Percentiles rank a stretch among this genome's conserved stretches.
phyloP scores from a whole-genome alignment of 2,888 invertebrate genomes.

The Allygus modestus region DNA sequence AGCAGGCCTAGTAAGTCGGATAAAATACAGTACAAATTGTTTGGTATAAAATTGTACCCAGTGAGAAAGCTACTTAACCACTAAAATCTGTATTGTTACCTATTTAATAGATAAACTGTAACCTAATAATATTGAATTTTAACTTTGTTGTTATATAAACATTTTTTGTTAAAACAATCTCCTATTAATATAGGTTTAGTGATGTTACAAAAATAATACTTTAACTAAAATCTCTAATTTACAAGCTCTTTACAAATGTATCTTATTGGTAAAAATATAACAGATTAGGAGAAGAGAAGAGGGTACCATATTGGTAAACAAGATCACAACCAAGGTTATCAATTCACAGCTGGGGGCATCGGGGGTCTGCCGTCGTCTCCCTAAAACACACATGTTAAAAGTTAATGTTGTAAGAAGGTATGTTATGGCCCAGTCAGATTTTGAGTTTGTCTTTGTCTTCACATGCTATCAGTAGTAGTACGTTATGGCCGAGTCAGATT shows the following conservation, averaged over 20 bases:
- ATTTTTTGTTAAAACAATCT: too few relatives aligned
- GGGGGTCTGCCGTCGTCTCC: constrained; percentile 65
- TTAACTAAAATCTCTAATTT: constrained; percentile 10
- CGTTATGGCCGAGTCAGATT: too few relatives aligned
- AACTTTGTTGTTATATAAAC: too few relatives aligned
- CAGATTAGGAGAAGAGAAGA: constrained; percentile 2
- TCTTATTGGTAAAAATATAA: background rate
- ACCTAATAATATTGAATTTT: too few relatives aligned
- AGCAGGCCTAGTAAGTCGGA: too few relatives aligned
- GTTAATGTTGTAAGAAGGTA: background rate
- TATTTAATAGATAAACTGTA: too few relatives aligned
- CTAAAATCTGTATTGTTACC: too few relatives aligned
- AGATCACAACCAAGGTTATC: constrained; percentile 30
- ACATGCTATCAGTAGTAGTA: too few relatives aligned
- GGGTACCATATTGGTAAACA: background rate
- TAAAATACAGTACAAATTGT: too few relatives aligned
- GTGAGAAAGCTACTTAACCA: too few relatives aligned
- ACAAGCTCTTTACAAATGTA: constrained; percentile 10
- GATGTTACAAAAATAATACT: constrained; percentile 6
- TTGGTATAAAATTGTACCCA: too few relatives aligned
- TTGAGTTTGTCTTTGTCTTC: too few relatives aligned
- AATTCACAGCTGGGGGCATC: constrained; percentile 63
- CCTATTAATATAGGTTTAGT: background rate
- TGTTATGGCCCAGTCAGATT: background rate
- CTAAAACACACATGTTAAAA: constrained; percentile 56